Evolutionary conservation across 1,140 invertebrate genomes (phyloP).

Genomic region (Apis laboriosa): DNA sequence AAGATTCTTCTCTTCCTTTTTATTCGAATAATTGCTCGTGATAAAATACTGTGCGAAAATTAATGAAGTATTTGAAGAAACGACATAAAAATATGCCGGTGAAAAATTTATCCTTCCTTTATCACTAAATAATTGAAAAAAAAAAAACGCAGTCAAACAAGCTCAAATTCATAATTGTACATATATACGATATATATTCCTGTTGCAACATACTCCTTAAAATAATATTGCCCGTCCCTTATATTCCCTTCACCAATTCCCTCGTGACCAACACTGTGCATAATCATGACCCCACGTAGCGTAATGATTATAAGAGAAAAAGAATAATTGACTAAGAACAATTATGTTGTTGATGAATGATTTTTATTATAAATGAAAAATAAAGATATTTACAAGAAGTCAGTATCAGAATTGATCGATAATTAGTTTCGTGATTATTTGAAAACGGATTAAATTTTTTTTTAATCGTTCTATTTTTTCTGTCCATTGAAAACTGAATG

Average conservation of each 20-base stretch:
- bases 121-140: slow-evolving; percentile 74
- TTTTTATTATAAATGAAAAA: slow-evolving; percentile 83
- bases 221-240: slow-evolving; percentile 72
- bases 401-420: slow-evolving; percentile 67
- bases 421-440: slow-evolving; percentile 43
- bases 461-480: slow-evolving; percentile 17
- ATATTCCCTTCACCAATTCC: slow-evolving; percentile 57
- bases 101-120: slow-evolving; percentile 74
- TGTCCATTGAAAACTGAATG: slow-evolving; percentile 1
- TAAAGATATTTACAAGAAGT: slow-evolving; percentile 82
- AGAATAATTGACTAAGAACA: slow-evolving; percentile 80
- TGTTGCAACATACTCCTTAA: slow-evolving; percentile 72
- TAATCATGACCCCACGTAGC: slow-evolving; percentile 80
- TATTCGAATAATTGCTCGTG: slow-evolving; percentile 50
- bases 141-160: slow-evolving; percentile 73
- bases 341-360: slow-evolving; percentile 82
- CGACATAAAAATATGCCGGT: slow-evolving; percentile 42
- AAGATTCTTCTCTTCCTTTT: slow-evolving; percentile 42
- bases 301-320: slow-evolving; percentile 76
- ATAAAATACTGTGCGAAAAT: slow-evolving; percentile 45
- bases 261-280: slow-evolving; percentile 80
- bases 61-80: slow-evolving; percentile 33
- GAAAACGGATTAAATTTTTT: slow-evolving; percentile 36
- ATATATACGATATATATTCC: slow-evolving; percentile 78
- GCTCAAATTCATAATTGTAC: slow-evolving; percentile 81